Base-by-base conservation (phyloP, 2,113 vertebrate genomes). In the Machaerirhynchus nigripectus region DNA sequence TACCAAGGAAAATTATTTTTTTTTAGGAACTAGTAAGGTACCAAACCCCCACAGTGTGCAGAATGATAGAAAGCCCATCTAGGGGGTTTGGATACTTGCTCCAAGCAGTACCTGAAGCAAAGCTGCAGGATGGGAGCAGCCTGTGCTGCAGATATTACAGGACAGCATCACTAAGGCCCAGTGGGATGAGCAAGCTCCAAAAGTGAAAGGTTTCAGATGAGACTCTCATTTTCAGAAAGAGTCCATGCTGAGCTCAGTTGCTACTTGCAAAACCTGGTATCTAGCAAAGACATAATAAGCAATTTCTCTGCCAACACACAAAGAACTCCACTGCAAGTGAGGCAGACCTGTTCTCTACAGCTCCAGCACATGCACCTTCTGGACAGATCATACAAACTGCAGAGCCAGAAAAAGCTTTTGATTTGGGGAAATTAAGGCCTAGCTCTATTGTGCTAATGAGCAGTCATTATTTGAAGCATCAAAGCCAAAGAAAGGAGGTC, bases 1-100 rank as follows among this genome's bases (percentile, higher is more conserved):
- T 15, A 49, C 8, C 11, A 50, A 47, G 23, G 31, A 67, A 78
- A 53, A 12, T 16, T 0, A 6, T 19, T 0, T 7, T 7, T 17
- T 80, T 85, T 39, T 2, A 39, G 26, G 49, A 86, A 50, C 14
- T 63, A 47, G 11, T n/a, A 47, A 56, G 44, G 7, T 39, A 22
- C 9, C 26, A 76, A 64, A 39, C 5, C 0, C 22, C 5, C 19
- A 28, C 46, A 53, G 33, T 13, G 13, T 50, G 13, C 5, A 14
- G 28, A 20, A 57, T 69, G 40, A 37, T 35, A 24, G 9, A 8
- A 28, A 86, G 33, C 26, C 26, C 39, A 52, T 27, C 12, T 9
- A 60, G 23, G 27, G 26, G 4, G 6, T n/a, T 68, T 30, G 35
- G 61, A 50, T 18, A 57, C 22, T 50, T 50, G 60, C 23, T 65